Conservation (phyloP, 2,888 invertebrate genomes). For the Caenorhabditis angaria region DNA sequence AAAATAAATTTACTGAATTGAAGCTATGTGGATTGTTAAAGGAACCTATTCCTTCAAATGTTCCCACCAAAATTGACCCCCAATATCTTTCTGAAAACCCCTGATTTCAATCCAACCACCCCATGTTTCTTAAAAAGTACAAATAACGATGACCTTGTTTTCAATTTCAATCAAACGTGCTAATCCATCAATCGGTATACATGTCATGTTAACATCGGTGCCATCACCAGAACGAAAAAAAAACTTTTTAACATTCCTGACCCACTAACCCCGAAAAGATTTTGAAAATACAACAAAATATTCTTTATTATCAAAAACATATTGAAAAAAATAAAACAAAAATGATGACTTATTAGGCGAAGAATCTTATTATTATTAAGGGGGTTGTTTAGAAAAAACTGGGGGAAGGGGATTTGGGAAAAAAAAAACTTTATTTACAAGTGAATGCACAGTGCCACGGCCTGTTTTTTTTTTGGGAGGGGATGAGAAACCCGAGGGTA, state of each 20-base stretch:
- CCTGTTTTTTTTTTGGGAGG: constrained; percentile 28
- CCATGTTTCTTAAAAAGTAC: no score
- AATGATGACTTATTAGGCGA: neutral
- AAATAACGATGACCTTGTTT: neutral
- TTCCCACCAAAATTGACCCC: no score
- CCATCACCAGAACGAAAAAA: neutral
- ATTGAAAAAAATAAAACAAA: neutral
- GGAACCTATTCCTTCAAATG: no score
- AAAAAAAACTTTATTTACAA: constrained; percentile 29
- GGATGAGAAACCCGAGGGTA: neutral
- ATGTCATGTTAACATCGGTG: neutral
- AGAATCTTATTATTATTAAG: no score
- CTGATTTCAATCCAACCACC: no score
- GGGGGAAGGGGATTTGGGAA: neutral
- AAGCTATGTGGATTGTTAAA: no score
- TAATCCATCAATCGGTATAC: neutral
- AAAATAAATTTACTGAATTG: no score
- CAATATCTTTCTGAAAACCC: no score
- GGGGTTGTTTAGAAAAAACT: no score
- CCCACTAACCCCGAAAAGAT: neutral
- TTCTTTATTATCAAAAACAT: neutral
- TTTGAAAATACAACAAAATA: neutral
- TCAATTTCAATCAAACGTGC: neutral
- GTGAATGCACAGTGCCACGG: constrained; percentile 51
- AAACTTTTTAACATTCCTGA: constrained; percentile 4